Base-by-base conservation (phyloP, 2,888 invertebrate genomes). In the Drosophila atroscutellata region DNA sequence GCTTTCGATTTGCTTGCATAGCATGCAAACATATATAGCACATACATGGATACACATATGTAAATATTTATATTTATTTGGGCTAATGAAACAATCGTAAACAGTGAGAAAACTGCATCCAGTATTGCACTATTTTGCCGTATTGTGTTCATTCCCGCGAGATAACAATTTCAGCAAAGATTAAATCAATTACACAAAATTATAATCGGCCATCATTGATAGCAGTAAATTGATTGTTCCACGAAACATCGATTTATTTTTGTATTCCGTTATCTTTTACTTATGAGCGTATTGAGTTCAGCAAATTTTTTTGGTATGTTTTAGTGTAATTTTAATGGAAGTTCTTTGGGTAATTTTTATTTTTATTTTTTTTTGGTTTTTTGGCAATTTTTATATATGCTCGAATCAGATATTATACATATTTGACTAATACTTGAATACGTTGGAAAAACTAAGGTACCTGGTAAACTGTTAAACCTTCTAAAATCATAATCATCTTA, bases 271-370 rank as follows among this genome's bases (percentile, higher is more conserved):
- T 37, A 26, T 24, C 15, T 36, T 57, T 47, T 15, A 36, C 34
- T 57, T 62, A 30, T 18, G 56, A 66, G 28, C 49, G 49, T 47
- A 70, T 30, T 63, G 58, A 70, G 72, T 83, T 83, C 83, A 83
- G 88, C 88, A 83, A 87, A 75, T 82, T 78, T 85, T 85, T 75
- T 75, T 83, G 51, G 71, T 70, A 58, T 72, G 64, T 63, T 68
- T 51, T 70, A 37, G 37, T 71, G 45, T 71, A 62, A 52, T 52
- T 65, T 65, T 70, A 66, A 73, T 84, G 83, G 86, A 88, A 83
- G 83, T 88, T 50, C 50, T 42, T 56, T 56, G 18, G 15, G 64
- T 15, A 24, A 24, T 15, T 2, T 45, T 20, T 54, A n/a, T 26
- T 26, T 49, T 45, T 20, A 9, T 11, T 24, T 24, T 7, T 28